phyloP scores from a whole-genome alignment of 2,888 invertebrate genomes.

The Rugalucina vietnamica region DNA sequence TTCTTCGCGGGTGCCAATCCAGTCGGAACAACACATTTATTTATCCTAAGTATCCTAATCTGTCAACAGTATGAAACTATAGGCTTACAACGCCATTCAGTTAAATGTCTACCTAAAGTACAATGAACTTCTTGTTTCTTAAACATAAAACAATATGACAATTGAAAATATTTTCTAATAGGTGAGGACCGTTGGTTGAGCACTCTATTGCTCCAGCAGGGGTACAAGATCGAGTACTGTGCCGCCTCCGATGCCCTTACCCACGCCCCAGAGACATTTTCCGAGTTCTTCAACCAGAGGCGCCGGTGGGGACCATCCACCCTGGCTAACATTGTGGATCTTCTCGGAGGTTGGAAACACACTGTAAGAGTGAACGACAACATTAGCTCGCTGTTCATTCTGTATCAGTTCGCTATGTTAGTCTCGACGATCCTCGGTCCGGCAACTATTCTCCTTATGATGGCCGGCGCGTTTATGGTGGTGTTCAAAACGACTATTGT shows the following conservation, averaged over 20 bases:
- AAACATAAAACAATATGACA: not conserved
- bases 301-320: slow-evolving; percentile 99
- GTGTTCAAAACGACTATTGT: slow-evolving; percentile 98
- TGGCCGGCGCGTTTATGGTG: slow-evolving; percentile 99
- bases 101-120: not conserved
- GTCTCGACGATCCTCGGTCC: slow-evolving; percentile 76
- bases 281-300: slow-evolving; percentile 96
- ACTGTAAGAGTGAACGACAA: slow-evolving; percentile 78
- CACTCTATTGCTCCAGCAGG: slow-evolving; percentile 97
- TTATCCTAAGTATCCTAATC: no score
- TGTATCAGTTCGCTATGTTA: slow-evolving; percentile 77
- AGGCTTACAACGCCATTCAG: not conserved
- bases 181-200: slow-evolving; percentile 99
- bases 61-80: not conserved
- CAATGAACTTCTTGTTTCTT: not conserved
- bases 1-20: no score
- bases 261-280: slow-evolving; percentile 93
- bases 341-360: slow-evolving; percentile 84
- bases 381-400: slow-evolving; percentile 76
- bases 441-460: slow-evolving; percentile 88
- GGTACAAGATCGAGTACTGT: slow-evolving; percentile 99
- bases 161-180: slow-evolving; percentile 28
- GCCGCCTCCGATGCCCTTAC: slow-evolving; percentile 99
- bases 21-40: no score
- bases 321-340: slow-evolving; percentile 98